These are phyloP conservation scores for Herminia tarsipennalis DNA, from an alignment of 2,888 invertebrate genomes.

Conservation along the genomic window DNA sequence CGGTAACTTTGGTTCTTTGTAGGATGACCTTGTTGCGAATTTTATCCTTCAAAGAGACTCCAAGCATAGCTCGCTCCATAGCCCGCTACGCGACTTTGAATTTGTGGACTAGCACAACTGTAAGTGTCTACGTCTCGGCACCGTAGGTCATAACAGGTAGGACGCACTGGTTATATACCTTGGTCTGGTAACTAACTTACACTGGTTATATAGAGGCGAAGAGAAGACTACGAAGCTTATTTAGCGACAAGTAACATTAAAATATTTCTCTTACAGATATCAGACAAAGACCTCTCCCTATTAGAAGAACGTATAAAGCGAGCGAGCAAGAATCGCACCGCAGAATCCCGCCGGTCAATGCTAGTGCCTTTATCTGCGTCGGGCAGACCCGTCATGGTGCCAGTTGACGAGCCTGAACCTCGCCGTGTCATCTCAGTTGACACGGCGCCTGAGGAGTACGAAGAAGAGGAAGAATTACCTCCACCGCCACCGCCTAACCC, in stretches of 20 bases:
- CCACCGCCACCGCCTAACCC: constrained; percentile 51
- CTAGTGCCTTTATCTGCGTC: constrained; percentile 75
- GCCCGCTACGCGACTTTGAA: too few species aligned
- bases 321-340: constrained; percentile 88
- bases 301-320: constrained; percentile 98
- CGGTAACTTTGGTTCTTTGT: too few species aligned
- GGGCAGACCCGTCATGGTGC: constrained; percentile 66
- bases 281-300: constrained; percentile 97
- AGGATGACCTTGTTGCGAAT: too few species aligned
- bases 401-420: constrained; percentile 52
- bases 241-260: too few species aligned
- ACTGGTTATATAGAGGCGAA: too few species aligned
- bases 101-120: too few species aligned
- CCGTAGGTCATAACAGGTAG: too few species aligned
- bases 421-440: constrained; percentile 64
- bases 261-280: constrained; percentile 88
- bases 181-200: too few species aligned
- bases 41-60: too few species aligned
- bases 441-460: constrained; percentile 57
- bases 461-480: constrained; percentile 66
- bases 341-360: constrained; percentile 78
- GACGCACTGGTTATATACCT: neutral
- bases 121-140: too few species aligned
- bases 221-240: too few species aligned
- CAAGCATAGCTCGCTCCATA: too few species aligned